Evolutionary conservation across 2,113 vertebrate genomes (phyloP).

Genomic region (Eublepharis macularius): DNA sequence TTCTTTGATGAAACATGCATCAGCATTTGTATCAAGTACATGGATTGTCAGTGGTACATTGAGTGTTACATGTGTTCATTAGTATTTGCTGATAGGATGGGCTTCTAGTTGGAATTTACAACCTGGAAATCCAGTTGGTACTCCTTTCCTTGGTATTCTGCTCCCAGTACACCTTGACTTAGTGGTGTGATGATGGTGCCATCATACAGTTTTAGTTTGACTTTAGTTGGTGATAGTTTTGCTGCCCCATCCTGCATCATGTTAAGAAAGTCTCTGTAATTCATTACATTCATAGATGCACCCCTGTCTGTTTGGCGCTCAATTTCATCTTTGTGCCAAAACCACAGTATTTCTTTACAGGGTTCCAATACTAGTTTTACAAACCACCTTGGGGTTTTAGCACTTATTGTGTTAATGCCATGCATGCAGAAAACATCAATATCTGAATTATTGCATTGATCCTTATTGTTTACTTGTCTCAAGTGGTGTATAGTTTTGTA

Average conservation of each 20-base stretch:
- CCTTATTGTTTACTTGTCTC: background rate
- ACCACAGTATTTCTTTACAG: background rate
- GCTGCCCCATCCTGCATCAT: background rate
- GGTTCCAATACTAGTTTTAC: too few relatives aligned
- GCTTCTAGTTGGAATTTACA: background rate
- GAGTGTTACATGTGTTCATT: background rate
- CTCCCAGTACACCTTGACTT: background rate
- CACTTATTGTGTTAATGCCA: background rate
- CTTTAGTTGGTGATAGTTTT: background rate
- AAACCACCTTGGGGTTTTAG: background rate
- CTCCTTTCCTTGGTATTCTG: background rate
- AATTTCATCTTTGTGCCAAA: background rate
- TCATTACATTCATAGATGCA: background rate
- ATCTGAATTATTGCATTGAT: background rate
- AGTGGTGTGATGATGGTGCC: background rate
- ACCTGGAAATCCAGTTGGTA: background rate
- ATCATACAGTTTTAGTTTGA: background rate
- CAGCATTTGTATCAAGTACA: background rate
- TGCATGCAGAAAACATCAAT: background rate
- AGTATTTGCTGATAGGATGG: background rate
- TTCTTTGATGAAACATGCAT: too few relatives aligned
- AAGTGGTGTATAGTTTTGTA: background rate
- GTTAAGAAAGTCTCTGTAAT: background rate
- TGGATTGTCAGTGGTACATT: background rate
- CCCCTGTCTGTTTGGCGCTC: background rate